Percentiles rank a stretch among this genome's conserved stretches.
Conservation (phyloP, 1,140 invertebrate species). For the Homarus americanus region DNA sequence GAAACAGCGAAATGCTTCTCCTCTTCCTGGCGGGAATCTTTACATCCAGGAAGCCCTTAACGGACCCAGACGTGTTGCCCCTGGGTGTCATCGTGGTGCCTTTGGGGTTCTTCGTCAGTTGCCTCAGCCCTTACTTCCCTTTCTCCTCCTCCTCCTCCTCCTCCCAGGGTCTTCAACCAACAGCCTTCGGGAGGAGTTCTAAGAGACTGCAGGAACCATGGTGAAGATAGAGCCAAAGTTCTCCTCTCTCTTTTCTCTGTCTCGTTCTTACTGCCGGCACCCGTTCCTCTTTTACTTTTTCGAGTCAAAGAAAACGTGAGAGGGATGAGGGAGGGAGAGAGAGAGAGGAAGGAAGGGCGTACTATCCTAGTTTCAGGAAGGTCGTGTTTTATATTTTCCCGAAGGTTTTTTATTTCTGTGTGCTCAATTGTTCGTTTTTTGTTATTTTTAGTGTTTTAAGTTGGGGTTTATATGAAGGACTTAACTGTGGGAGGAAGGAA, state of each 20-base stretch:
- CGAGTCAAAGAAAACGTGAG: too few relatives aligned
- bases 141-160: too few relatives aligned
- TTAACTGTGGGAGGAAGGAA: too few relatives aligned
- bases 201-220: neutral
- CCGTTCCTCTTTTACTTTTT: neutral
- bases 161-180: neutral
- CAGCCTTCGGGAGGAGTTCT: neutral
- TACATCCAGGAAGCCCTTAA: constrained; percentile 66
- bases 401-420: too few relatives aligned
- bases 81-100: constrained; percentile 46
- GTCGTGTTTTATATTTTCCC: too few relatives aligned
- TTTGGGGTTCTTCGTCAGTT: neutral
- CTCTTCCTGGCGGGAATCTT: constrained; percentile 62
- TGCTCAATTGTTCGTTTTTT: too few relatives aligned
- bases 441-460: too few relatives aligned
- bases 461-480: too few relatives aligned
- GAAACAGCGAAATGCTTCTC: constrained; percentile 56
- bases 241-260: neutral
- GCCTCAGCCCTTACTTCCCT: neutral
- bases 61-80: constrained; percentile 40
- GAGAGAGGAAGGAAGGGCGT: too few relatives aligned
- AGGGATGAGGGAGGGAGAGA: too few relatives aligned
- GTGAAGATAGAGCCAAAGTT: neutral
- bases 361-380: too few relatives aligned
- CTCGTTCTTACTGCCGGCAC: neutral